Evolutionary conservation across 2,888 invertebrate species (phyloP).

Genomic region (Amiota communis): DNA sequence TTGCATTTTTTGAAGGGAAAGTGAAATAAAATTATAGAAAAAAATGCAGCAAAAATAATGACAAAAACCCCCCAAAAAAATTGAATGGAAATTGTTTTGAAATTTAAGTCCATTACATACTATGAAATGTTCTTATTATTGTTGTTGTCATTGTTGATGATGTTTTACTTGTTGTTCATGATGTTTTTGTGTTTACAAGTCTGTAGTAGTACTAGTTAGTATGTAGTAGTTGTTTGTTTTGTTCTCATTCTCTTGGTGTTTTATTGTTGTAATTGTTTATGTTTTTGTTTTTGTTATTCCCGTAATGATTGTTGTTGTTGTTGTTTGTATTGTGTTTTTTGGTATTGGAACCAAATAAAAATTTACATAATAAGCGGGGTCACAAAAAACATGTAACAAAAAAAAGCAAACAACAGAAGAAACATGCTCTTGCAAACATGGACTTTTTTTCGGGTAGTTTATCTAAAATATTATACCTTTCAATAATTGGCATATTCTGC

Average conservation of each 20-base stretch:
- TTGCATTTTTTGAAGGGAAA: not conserved
- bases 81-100: constrained; percentile 37
- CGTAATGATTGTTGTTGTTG: constrained; percentile 29
- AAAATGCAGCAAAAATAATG: not conserved
- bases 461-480: too few species aligned
- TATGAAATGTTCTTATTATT: constrained; percentile 29
- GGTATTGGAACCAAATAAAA: constrained; percentile 30
- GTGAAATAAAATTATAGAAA: not conserved
- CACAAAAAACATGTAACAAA: too few species aligned
- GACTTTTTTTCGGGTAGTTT: too few species aligned
- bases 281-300: constrained; percentile 24
- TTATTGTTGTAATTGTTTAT: constrained; percentile 47
- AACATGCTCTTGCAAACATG: too few species aligned
- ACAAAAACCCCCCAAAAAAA: constrained; percentile 13
- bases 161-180: not conserved
- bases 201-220: constrained; percentile 20
- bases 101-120: constrained; percentile 50
- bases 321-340: constrained; percentile 30
- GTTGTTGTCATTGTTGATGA: constrained; percentile 32
- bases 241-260: constrained; percentile 45
- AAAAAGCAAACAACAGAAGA: too few species aligned
- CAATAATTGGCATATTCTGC: too few species aligned
- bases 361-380: too few species aligned
- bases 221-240: constrained; percentile 30
- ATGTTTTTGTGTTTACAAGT: constrained; percentile 23